phyloP scores from a whole-genome alignment of 2,113 vertebrate species.

The Capreolus pygargus region DNA sequence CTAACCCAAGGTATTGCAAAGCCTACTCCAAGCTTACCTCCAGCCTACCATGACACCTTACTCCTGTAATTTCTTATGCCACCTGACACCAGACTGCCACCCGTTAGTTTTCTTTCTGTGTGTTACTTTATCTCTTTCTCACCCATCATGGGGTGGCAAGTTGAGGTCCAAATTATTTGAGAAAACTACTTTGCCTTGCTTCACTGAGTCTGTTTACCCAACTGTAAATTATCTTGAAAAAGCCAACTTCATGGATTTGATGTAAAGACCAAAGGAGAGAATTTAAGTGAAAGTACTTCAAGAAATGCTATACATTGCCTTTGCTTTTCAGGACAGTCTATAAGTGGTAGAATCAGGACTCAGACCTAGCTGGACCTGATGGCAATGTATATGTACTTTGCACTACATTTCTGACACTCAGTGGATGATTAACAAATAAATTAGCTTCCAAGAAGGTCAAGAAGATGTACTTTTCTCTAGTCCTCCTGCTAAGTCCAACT shows the following conservation, averaged over 20 bases:
- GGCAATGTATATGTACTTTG: not conserved
- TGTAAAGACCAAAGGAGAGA: not conserved
- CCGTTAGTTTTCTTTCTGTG: not conserved
- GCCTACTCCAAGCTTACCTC: not conserved
- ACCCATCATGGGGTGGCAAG: not conserved
- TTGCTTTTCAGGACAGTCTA: not conserved
- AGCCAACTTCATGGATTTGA: not conserved
- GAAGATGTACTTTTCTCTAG: not conserved
- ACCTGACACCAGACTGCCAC: not conserved
- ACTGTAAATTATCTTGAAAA: not conserved
- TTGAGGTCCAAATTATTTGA: not conserved
- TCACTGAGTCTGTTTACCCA: not conserved
- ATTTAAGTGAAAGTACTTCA: not conserved
- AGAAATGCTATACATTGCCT: not conserved
- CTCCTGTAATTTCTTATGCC: not conserved
- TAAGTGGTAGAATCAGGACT: not conserved
- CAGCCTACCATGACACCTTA: not conserved
- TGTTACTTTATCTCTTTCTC: not conserved
- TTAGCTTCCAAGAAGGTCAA: not conserved
- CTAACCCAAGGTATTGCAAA: not conserved
- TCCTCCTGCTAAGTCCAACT: not conserved
- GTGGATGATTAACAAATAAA: not conserved
- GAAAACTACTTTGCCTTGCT: not conserved
- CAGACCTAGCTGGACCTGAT: not conserved
- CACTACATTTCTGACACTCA: not conserved